phyloP scores from a whole-genome alignment of 1,140 invertebrate genomes.

The Physella acuta region DNA sequence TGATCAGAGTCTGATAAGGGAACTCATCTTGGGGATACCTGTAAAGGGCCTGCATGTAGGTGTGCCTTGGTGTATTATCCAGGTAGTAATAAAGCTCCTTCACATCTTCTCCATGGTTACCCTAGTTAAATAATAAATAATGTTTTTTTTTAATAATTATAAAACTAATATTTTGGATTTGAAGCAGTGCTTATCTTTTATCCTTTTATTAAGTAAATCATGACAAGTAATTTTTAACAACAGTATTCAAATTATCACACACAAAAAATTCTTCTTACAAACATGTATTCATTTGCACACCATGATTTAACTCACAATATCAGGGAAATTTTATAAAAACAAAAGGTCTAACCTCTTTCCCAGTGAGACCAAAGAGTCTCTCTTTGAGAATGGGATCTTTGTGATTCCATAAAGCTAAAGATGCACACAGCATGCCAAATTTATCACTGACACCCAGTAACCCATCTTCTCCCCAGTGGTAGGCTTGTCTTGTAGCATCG shows the following conservation, averaged over 20 bases:
- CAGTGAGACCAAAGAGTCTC: conserved; percentile 59
- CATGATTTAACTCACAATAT: no score
- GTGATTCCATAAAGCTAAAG: conserved; percentile 57
- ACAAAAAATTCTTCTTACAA: no score
- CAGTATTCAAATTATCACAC: no score
- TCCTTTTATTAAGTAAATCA: no score
- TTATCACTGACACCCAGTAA: conserved; percentile 54
- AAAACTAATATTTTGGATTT: no score
- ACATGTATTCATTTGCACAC: no score
- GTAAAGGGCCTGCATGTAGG: conserved; percentile 57
- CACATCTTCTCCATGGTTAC: conserved; percentile 60
- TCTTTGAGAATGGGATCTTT: conserved; percentile 59
- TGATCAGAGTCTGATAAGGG: conserved; percentile 50
- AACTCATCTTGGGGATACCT: conserved; percentile 54
- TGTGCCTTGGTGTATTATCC: conserved; percentile 47
- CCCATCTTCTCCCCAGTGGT: conserved; percentile 59
- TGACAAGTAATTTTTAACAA: no score
- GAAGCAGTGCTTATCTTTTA: no score
- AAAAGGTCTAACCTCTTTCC: conserved; percentile 52
- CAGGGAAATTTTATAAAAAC: no score
- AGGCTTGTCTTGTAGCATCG: conserved; percentile 42
- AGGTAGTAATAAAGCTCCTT: conserved; percentile 59
- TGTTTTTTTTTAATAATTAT: no score
- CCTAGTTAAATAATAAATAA: conserved; percentile 33
- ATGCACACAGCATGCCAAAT: conserved; percentile 46